Conservation (phyloP, 2,797 vertebrate genomes). For the Enteromius treurensis region DNA sequence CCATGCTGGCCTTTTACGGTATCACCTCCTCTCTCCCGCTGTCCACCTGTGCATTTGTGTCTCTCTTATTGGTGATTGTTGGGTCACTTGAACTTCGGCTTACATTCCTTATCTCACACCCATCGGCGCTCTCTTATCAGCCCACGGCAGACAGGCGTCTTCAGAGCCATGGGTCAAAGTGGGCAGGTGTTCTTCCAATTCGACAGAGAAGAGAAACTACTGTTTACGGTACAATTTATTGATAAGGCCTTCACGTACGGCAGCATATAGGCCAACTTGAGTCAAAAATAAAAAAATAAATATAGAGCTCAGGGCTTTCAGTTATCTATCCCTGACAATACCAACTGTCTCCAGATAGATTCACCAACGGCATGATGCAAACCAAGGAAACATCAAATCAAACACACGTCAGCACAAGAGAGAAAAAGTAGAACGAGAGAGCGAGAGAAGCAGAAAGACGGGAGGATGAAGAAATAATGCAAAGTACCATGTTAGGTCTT, state of each 20-base stretch:
- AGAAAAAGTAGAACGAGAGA: conserved; percentile 64
- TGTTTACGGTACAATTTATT: conserved; percentile 66
- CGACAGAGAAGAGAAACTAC: conserved; percentile 69
- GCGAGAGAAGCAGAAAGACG: conserved; percentile 56
- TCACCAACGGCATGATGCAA: conserved; percentile 76
- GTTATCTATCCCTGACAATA: conserved; percentile 67
- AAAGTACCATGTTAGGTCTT: conserved; percentile 67
- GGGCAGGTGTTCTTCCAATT: conserved; percentile 66
- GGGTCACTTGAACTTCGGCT: conserved; percentile 70
- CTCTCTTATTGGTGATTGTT: conserved; percentile 58
- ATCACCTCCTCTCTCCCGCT: background rate
- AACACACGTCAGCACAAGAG: conserved; percentile 68
- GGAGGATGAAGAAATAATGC: conserved; percentile 66
- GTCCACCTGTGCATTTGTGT: conserved; percentile 33
- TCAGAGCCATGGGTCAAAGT: conserved; percentile 70
- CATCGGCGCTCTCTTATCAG: conserved; percentile 74
- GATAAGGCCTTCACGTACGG: conserved; percentile 66
- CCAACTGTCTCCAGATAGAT: conserved; percentile 63
- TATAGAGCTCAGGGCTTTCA: conserved; percentile 55
- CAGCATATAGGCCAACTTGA: conserved; percentile 48
- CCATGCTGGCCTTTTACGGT: conserved; percentile 18
- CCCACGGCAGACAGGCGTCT: conserved; percentile 62
- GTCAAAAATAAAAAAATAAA: conserved; percentile 47
- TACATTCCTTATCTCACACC: conserved; percentile 68
- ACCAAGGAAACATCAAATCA: conserved; percentile 76